phyloP scores from a whole-genome alignment of 2,888 invertebrate species.

The Adineta ricciae region DNA sequence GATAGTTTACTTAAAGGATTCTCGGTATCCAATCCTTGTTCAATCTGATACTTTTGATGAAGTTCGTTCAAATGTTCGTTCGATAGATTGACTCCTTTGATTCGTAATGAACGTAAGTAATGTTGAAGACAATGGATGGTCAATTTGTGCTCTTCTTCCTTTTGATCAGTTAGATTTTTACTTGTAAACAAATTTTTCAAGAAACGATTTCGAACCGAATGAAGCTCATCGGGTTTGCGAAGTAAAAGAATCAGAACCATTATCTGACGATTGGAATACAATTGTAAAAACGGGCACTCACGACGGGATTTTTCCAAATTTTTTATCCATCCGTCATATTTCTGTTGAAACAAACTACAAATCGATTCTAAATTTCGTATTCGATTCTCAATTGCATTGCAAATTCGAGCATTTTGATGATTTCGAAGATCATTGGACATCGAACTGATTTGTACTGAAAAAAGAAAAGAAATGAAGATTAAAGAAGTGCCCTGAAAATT shows the following conservation, averaged over 20 bases:
- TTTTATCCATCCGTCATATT: background rate
- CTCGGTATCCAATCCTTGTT: no score
- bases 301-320: background rate
- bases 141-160: background rate
- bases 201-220: background rate
- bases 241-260: background rate
- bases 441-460: no score
- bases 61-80: background rate
- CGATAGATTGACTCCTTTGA: background rate
- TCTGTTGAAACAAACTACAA: background rate
- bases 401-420: background rate
- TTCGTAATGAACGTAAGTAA: background rate
- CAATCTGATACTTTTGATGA: no score
- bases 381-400: background rate
- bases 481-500: no score
- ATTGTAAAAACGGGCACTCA: background rate
- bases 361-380: background rate
- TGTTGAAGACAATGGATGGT: background rate
- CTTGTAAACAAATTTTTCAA: background rate
- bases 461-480: no score
- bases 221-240: background rate
- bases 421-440: no score
- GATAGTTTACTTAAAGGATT: background rate
- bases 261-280: background rate
- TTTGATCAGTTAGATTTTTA: background rate